Evolutionary conservation across 2,888 invertebrate genomes (phyloP), one percentile per base, ranked within the genome.

Genomic region (Sesia apiformis): DNA sequence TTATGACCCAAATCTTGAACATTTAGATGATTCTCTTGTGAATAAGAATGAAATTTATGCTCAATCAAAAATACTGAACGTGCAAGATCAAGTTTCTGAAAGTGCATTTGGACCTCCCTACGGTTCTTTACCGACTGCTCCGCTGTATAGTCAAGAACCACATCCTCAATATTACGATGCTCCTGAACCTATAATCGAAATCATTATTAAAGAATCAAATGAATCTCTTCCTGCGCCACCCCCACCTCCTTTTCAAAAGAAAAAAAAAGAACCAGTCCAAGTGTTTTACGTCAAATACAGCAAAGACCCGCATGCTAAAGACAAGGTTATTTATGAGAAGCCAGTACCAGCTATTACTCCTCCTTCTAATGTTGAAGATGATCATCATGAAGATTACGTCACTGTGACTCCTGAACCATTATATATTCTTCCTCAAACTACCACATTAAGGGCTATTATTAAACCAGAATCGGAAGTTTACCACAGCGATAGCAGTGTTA

Each of bases 201-300:
- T 97, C 62, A 97, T 97, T 58, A 96, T 97, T 53, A 96, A 96
- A 70, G 96, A 97, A 77, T 96, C 96, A 0, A 97, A 97, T 72
- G 95, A 96, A 68, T 91, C 94, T 0, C 74, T 96, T 3, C 94
- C 96, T 3, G 91, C 94, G 3, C 91, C 91, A 4, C 91, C 92
- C 1, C 85, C 91, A 5, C 90, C 90, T 3, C 88, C 90, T 8
- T 78, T 91, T 7, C 78, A 66, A 7, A 88, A 88, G 65, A 89
- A 86, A 67, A 90, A 91, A 61, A 96, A 95, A 71, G 96, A 96
- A 72, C 95, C 96, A 40, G 95, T 96, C 46, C 96, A 97, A 69
- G 97, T 97, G 0, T 97, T 96, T 75, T 97, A 96, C 72, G 96
- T 97, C 0, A 96, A 96, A 79, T 97, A 97, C 73, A 95, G 96